Evolutionary conservation across 2,888 invertebrate species (phyloP).

Genomic region (Cylloceria caligata): DNA sequence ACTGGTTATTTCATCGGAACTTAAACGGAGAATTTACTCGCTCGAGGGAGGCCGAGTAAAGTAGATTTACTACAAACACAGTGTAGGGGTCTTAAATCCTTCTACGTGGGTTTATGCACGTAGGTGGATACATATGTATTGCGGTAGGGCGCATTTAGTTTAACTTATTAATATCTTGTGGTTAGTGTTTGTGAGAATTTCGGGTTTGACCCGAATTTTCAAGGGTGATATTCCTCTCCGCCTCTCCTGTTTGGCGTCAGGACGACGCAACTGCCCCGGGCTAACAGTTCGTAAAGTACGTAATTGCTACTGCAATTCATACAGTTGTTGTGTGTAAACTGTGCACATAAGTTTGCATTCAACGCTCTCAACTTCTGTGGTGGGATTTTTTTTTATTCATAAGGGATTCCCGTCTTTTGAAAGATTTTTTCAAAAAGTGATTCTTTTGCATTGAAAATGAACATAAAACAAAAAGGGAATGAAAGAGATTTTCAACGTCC

Average conservation of each 20-base stretch:
- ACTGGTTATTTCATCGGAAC: neutral
- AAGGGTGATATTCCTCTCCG: constrained; percentile 6
- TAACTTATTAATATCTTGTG: constrained; percentile 32
- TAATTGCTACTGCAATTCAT: constrained; percentile 47
- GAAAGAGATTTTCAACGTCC: neutral
- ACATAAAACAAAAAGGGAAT: too few relatives aligned
- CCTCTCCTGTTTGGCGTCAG: constrained; percentile 25
- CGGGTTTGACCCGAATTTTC: constrained; percentile 53
- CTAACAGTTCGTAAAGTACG: constrained; percentile 48
- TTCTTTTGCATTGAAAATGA: too few relatives aligned
- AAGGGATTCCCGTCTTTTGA: neutral
- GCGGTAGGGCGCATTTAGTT: constrained; percentile 10
- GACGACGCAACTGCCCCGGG: constrained; percentile 18
- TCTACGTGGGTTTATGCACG: neutral
- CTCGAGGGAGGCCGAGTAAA: neutral
- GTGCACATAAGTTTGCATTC: neutral
- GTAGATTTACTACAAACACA: constrained; percentile 22
- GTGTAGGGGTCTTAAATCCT: neutral
- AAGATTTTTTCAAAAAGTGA: neutral
- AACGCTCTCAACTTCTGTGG: neutral
- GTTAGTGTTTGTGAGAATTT: constrained; percentile 46
- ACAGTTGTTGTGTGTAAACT: neutral
- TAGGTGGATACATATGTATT: neutral
- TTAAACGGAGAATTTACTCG: constrained; percentile 19
- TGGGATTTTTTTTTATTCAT: neutral